phyloP scores from a whole-genome alignment of 2,888 invertebrate species.

The Xanthia icteritia region DNA sequence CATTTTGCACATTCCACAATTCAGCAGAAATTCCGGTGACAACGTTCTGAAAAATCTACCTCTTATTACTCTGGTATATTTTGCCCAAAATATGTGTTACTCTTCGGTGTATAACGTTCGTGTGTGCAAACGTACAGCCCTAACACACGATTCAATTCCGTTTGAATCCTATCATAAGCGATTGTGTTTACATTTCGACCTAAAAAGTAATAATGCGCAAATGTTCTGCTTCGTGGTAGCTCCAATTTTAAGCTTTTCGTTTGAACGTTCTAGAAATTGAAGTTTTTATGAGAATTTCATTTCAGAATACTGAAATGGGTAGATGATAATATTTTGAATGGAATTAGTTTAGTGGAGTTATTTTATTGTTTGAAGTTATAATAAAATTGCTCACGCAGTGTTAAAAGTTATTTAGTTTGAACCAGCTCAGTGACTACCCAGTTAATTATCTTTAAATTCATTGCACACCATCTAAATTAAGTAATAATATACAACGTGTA shows the following conservation, averaged over 20 bases:
- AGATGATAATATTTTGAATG: not conserved
- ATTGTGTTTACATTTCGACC: conserved; percentile 58
- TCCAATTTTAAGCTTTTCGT: conserved; percentile 13
- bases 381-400: not conserved
- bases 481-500: not conserved
- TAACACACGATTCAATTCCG: conserved; percentile 56
- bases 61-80: not conserved
- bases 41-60: not conserved
- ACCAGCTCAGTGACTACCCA: not conserved
- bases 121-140: conserved; percentile 1
- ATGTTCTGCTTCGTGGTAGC: conserved; percentile 5
- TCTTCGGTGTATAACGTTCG: conserved; percentile 25
- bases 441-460: not conserved
- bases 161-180: conserved; percentile 55
- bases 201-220: conserved; percentile 43
- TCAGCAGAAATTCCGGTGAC: not conserved
- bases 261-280: conserved; percentile 20
- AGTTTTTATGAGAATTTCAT: conserved; percentile 7
- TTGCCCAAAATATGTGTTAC: conserved; percentile 8
- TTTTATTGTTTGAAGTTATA: not conserved
- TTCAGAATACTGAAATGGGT: not conserved
- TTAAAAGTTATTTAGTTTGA: not conserved
- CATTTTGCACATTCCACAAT: not conserved
- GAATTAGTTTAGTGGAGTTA: not conserved
- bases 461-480: not conserved